Evolutionary conservation across 1,140 invertebrate species (phyloP).

Genomic region (Zaprionus taronus): DNA sequence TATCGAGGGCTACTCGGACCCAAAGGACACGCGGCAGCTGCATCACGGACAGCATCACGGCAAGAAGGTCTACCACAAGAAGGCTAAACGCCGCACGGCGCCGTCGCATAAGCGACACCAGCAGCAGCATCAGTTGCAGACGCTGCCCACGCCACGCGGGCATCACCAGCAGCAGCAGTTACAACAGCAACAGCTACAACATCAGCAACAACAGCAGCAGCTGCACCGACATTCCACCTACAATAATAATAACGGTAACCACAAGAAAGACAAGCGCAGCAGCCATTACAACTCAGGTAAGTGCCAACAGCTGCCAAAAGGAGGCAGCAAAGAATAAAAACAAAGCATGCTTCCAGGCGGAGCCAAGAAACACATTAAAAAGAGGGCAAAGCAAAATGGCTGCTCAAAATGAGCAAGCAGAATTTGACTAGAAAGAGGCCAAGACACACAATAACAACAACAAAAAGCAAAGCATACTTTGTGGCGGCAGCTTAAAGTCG

Average conservation of each 20-base stretch:
- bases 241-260: slow-evolving; percentile 70
- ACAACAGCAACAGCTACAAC: slow-evolving; percentile 46
- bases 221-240: slow-evolving; percentile 66
- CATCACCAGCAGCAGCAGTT: slow-evolving; percentile 55
- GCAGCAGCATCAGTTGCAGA: slow-evolving; percentile 57
- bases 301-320: slow-evolving; percentile 3
- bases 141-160: slow-evolving; percentile 52
- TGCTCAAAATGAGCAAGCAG: neutral
- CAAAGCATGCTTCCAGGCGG: slow-evolving; percentile 18
- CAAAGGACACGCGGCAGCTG: slow-evolving; percentile 74
- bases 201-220: slow-evolving; percentile 41
- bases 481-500: neutral
- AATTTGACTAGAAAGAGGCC: neutral
- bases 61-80: slow-evolving; percentile 82
- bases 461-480: neutral
- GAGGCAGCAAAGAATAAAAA: neutral
- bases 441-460: neutral
- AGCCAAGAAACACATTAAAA: neutral
- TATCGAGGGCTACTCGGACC: slow-evolving; percentile 82
- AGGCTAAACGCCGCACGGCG: slow-evolving; percentile 65
- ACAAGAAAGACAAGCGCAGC: slow-evolving; percentile 64
- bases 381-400: neutral
- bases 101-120: slow-evolving; percentile 60
- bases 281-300: slow-evolving; percentile 80
- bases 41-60: slow-evolving; percentile 49